A percentile compares a stretch with the other conserved stretches of the same genome.
phyloP scores from a whole-genome alignment of 1,140 invertebrate species.

The Temnothorax longispinosus region DNA sequence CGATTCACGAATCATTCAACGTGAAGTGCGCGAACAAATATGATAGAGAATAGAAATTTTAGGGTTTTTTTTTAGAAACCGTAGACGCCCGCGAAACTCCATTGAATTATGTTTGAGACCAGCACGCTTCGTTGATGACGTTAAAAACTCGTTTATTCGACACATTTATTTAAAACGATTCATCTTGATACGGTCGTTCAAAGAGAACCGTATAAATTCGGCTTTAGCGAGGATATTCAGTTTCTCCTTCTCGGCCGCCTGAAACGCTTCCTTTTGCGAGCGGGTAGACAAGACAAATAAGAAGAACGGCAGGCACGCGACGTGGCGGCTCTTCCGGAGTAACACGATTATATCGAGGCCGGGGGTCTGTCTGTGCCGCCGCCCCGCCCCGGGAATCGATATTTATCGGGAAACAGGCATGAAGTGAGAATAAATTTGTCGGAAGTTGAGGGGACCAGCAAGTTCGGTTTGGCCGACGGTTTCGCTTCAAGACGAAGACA shows the following conservation, averaged over 20 bases:
- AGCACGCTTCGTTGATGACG: not conserved
- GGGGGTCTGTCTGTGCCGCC: constrained; percentile 17
- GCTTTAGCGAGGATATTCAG: constrained; percentile 53
- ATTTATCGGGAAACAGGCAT: constrained; percentile 65
- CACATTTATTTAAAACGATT: not conserved
- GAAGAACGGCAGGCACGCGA: constrained; percentile 66
- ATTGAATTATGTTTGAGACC: not conserved
- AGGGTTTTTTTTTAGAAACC: not conserved
- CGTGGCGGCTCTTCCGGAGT: constrained; percentile 74
- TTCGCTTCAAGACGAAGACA: constrained; percentile 38
- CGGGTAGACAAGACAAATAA: constrained; percentile 70
- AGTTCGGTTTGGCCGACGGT: constrained; percentile 14
- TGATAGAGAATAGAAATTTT: not conserved
- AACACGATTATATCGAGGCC: constrained; percentile 77
- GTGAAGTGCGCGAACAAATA: not conserved
- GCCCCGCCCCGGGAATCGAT: constrained; percentile 73
- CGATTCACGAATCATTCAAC: too few relatives aligned
- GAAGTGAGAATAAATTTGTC: constrained; percentile 79
- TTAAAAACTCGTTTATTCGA: constrained; percentile 2
- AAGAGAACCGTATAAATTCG: constrained; percentile 51
- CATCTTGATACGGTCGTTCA: not conserved
- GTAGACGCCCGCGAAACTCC: not conserved
- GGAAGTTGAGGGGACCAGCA: constrained; percentile 71
- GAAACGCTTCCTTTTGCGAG: constrained; percentile 51
- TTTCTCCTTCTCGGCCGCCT: constrained; percentile 4